Base-by-base conservation (phyloP, 2,888 invertebrate species). In the Cerceris rybyensis region DNA sequence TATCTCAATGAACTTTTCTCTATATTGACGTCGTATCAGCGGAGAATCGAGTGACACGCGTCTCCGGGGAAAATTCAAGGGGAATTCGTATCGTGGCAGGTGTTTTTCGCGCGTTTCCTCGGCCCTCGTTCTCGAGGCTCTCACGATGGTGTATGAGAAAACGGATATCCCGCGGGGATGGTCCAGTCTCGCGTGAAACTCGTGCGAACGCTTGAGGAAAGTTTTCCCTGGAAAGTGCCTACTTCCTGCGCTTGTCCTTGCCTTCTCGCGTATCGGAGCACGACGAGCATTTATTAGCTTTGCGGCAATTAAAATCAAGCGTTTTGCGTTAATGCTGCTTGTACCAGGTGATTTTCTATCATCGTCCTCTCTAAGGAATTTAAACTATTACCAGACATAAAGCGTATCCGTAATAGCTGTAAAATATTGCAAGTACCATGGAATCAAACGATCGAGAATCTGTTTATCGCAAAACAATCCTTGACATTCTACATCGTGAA, bases 121-220 rank as follows among this genome's bases (percentile, higher is more conserved):
- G 39, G 2, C 28, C 28, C 28, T 17, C 11, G 11, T 52, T 52
- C n/a, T 63, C 52, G 49, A 49, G n/a, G 6, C 69, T 63, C 57
- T 69, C 64, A 11, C 49, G 61, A 13, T 17, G 49, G 2, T 28
- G 39, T 46, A 58, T 59, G 70, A 64, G 74, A 64, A 64, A 70
- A 64, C 74, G 74, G 74, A 74, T 74, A 70, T 74, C 70, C 70
- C 58, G 64, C 46, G 52, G 58, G 63, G 17, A 55, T 55, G 55
- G 17, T 17, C 55, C 55, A 11, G 55, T 7, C 16, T 9, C 55
- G 55, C 28, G 55, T 55, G 55, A 55, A 55, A 55, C 55, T 7
- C 55, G 17, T 61, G 57, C 17, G 69, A 69, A 69, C 54, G 39
- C 17, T 69, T 7, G 63, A 74, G 69, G 28, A 70, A 74, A 59